These are phyloP conservation scores for Smutsia temminckii DNA, from an alignment of 2,797 vertebrate species.

Conservation along the genomic window DNA sequence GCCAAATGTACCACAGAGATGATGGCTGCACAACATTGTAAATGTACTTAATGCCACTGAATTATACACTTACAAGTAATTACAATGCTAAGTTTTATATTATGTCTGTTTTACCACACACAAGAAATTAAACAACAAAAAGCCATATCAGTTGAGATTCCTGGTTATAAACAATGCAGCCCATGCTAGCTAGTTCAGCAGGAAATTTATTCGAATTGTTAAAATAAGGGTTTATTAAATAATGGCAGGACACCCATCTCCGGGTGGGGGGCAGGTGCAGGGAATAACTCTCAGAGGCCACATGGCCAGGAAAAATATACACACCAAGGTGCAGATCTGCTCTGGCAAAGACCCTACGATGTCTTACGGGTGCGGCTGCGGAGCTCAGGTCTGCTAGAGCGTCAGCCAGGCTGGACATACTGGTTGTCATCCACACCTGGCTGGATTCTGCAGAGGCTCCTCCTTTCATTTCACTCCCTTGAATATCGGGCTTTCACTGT, in stretches of 20 bases:
- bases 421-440: background rate
- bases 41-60: background rate
- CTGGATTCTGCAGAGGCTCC: background rate
- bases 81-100: background rate
- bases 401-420: accelerated
- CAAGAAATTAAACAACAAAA: background rate
- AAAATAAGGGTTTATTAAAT: background rate
- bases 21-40: no score
- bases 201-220: no score
- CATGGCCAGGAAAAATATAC: background rate
- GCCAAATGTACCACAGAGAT: background rate
- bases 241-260: background rate
- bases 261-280: no score
- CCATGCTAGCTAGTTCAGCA: background rate
- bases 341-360: background rate
- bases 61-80: background rate
- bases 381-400: background rate
- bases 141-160: background rate
- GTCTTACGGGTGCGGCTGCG: accelerated
- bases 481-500: background rate
- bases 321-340: background rate
- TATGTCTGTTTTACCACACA: background rate
- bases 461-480: background rate
- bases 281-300: background rate
- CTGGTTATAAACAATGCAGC: background rate